Percentiles rank a stretch among this genome's conserved stretches.
Conservation (phyloP, 2,888 invertebrate species). For the Oligia fasciuncula region DNA sequence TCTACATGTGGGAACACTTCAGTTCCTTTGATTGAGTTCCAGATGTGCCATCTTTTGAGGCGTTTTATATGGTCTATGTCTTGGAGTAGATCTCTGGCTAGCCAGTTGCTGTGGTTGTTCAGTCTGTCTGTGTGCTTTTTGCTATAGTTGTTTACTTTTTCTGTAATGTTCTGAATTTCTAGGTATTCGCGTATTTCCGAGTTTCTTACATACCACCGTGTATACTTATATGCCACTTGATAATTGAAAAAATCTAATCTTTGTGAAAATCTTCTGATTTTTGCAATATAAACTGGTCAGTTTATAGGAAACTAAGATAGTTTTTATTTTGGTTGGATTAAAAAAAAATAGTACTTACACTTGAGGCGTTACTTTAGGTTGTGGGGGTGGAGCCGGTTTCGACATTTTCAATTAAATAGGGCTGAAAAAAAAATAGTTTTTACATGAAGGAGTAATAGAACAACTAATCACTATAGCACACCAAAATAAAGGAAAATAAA, state of each 20-base stretch:
- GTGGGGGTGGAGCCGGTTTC: neutral
- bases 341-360: constrained; percentile 28
- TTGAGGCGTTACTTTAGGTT: constrained; percentile 43
- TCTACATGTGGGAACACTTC: too few species aligned
- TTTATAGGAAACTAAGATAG: neutral
- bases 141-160: too few species aligned
- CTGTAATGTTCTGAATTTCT: too few species aligned
- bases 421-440: constrained; percentile 4
- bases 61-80: too few species aligned
- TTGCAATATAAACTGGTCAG: neutral
- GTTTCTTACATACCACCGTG: too few species aligned
- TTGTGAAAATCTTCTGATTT: neutral
- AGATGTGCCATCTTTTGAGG: too few species aligned
- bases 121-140: too few species aligned
- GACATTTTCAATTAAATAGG: constrained; percentile 29
- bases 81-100: too few species aligned
- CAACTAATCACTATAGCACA: neutral
- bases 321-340: neutral
- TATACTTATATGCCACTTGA: neutral
- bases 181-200: too few species aligned
- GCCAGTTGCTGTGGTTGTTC: too few species aligned
- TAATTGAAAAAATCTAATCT: neutral
- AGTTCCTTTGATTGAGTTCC: too few species aligned
- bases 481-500: neutral
- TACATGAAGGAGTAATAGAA: neutral